These are phyloP conservation scores for Machaerirhynchus nigripectus DNA, from an alignment of 2,113 vertebrate species.

Conservation along the genomic window DNA sequence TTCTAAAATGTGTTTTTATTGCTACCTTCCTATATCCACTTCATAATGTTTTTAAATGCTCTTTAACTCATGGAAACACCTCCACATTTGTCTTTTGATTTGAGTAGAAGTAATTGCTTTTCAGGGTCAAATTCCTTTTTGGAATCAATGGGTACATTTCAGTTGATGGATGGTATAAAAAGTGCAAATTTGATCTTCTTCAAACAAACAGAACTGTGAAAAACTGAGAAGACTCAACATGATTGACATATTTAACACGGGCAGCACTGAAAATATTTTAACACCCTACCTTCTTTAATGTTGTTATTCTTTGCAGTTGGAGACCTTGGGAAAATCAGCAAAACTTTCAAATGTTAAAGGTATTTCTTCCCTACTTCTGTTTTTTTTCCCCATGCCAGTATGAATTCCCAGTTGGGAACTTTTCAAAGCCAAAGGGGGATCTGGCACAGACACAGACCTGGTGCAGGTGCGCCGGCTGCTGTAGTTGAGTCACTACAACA, in stretches of 20 bases:
- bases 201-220: conserved; percentile 47
- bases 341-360: neutral
- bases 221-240: conserved; percentile 37
- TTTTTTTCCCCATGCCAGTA: neutral
- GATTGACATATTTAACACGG: conserved; percentile 50
- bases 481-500: neutral
- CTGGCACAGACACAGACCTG: neutral
- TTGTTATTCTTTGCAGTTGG: neutral
- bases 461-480: neutral
- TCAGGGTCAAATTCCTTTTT: conserved; percentile 55
- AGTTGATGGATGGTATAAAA: conserved; percentile 61
- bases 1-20: conserved; percentile 8
- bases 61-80: conserved; percentile 44
- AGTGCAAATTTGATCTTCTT: conserved; percentile 58
- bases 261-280: conserved; percentile 14
- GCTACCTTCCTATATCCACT: conserved; percentile 13
- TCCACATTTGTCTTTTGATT: conserved; percentile 56
- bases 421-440: neutral
- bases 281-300: conserved; percentile 27
- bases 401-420: neutral
- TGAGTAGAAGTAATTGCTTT: conserved; percentile 64
- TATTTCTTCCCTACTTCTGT: neutral
- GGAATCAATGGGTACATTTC: conserved; percentile 47
- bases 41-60: conserved; percentile 19
- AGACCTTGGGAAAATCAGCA: neutral